Evolutionary conservation across 2,797 vertebrate species (phyloP).

Genomic region (Liparis tanakae): DNA sequence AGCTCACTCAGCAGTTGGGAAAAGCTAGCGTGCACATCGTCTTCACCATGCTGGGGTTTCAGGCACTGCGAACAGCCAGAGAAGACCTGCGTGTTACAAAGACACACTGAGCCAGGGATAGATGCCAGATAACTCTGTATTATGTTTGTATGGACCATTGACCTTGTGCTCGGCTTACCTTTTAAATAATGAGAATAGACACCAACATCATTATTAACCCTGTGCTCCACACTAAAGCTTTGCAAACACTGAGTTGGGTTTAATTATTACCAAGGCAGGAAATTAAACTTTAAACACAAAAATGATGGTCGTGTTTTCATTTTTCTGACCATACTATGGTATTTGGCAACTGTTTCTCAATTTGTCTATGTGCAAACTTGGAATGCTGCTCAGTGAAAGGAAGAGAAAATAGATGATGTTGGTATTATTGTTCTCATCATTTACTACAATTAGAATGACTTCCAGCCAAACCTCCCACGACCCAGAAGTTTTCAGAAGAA

Average conservation of each 20-base stretch:
- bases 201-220: constrained; percentile 9
- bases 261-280: not conserved
- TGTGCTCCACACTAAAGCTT: not conserved
- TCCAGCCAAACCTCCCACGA: not conserved
- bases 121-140: not conserved
- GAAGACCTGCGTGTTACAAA: constrained; percentile 34
- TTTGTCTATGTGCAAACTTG: not conserved
- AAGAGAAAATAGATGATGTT: not conserved
- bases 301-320: no score
- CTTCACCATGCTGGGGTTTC: constrained; percentile 34
- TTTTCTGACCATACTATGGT: not conserved
- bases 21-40: constrained; percentile 61
- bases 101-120: constrained; percentile 6
- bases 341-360: not conserved
- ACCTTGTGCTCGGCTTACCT: not conserved
- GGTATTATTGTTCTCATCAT: constrained; percentile 7
- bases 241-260: not conserved
- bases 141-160: not conserved
- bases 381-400: not conserved
- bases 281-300: not conserved
- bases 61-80: constrained; percentile 70
- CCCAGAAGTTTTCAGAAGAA: constrained; percentile 1
- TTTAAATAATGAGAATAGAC: constrained; percentile 21
- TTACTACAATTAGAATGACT: not conserved
- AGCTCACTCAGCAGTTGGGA: constrained; percentile 71